Evolutionary conservation across 2,113 vertebrate genomes (phyloP), one percentile per base, ranked within the genome.

Genomic region (Parus major): DNA sequence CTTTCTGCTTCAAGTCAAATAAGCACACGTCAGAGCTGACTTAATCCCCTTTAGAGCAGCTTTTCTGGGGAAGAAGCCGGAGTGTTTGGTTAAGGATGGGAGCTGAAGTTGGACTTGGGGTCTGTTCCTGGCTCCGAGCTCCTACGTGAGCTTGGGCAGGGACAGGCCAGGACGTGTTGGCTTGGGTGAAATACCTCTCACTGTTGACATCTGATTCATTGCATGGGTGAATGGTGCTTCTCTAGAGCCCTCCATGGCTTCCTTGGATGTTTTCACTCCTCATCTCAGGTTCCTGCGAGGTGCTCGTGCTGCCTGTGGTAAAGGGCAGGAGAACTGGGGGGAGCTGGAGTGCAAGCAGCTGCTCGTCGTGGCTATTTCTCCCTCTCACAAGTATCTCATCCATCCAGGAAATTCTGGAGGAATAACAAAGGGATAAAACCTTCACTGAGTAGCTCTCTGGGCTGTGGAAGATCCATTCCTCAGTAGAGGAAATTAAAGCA

Each of bases 81-180:
- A 93, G 84, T 81, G 82, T 97, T 96, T 97, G 90, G 71, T 92
- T 94, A 94, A 85, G 94, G 91, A 85, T 88, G 79, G 85, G 85
- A 93, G 71, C 66, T 95, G 87, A 55, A 80, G 42, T 63, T 70
- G 84, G 81, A 31, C 63, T 3, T 77, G 35, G 63, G 90, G 50
- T 86, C 86, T 69, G 53, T 71, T 68, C 22, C 47, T 82, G 65
- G 39, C 80, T 82, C 19, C 0, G 2, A 77, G 70, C 33, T 91
- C 75, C 55, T 80, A 39, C 2, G 1, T 88, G 90, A 90, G 56
- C 88, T 80, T 86, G 64, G 85, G 79, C 87, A 80, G 63, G 73
- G 79, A 73, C 95, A 93, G 64, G 94, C 93, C 72, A 23, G 88
- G 78, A 53, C 95, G 85, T 6, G 85, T 33, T 90, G 82, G 39